These are phyloP conservation scores for Dryocosmus kuriphilus DNA, from an alignment of 2,888 invertebrate species.

Conservation along the genomic window DNA sequence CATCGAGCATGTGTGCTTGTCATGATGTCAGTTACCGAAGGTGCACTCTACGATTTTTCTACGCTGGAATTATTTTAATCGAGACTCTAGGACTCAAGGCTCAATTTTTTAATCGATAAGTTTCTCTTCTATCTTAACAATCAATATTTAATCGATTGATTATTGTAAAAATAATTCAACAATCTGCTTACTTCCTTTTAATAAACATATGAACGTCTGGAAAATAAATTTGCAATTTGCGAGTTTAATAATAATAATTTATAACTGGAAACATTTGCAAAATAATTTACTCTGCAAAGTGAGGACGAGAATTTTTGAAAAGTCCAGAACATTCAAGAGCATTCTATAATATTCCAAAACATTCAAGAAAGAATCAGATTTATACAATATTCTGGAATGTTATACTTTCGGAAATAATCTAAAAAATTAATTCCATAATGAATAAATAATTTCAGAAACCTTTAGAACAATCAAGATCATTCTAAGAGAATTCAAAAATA, in stretches of 20 bases:
- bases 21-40: slow-evolving; percentile 12
- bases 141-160: background rate
- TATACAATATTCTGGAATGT: too few species aligned
- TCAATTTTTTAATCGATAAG: background rate
- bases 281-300: too few species aligned
- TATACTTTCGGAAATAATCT: too few species aligned
- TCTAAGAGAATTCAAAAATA: too few species aligned
- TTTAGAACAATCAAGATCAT: too few species aligned
- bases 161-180: background rate
- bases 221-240: background rate
- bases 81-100: background rate
- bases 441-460: too few species aligned
- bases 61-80: slow-evolving; percentile 17
- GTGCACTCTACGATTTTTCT: slow-evolving; percentile 19
- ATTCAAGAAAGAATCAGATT: too few species aligned
- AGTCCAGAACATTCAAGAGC: too few species aligned
- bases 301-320: too few species aligned
- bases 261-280: too few species aligned
- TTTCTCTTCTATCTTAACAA: background rate
- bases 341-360: too few species aligned
- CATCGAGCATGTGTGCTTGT: slow-evolving; percentile 15
- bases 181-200: background rate
- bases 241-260: background rate
- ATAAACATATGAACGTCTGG: background rate
- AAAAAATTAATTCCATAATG: too few species aligned